phyloP scores from a whole-genome alignment of 2,113 vertebrate species.

The Oryzias javanicus region DNA sequence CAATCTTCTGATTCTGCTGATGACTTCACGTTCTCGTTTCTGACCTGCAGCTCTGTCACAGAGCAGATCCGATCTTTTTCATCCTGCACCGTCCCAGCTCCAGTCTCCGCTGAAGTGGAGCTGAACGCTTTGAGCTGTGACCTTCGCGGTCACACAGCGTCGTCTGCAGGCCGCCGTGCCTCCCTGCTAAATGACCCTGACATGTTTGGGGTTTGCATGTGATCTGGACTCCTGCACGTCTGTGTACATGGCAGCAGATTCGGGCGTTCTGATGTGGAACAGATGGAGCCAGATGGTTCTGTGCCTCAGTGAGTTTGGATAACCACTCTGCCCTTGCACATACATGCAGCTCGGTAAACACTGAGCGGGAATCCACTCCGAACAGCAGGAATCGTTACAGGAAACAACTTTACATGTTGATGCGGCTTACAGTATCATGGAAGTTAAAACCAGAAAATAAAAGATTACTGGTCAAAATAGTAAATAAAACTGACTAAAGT shows the following conservation, averaged over 20 bases:
- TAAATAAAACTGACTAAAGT: too few relatives aligned
- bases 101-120: background rate
- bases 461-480: too few relatives aligned
- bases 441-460: too few relatives aligned
- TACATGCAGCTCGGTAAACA: background rate
- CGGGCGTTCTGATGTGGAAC: slow-evolving; percentile 27
- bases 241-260: slow-evolving; percentile 33
- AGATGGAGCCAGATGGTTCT: slow-evolving; percentile 43
- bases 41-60: too few relatives aligned
- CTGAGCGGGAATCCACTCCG: background rate
- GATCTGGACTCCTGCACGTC: slow-evolving; percentile 28
- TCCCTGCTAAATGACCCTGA: slow-evolving; percentile 31
- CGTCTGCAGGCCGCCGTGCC: slow-evolving; percentile 6
- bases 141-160: slow-evolving; percentile 22
- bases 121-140: background rate
- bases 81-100: background rate
- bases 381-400: too few relatives aligned
- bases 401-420: too few relatives aligned
- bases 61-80: too few relatives aligned
- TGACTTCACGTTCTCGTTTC: too few relatives aligned
- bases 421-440: too few relatives aligned
- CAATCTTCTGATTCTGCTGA: too few relatives aligned
- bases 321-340: slow-evolving; percentile 6
- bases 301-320: slow-evolving; percentile 23
- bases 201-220: slow-evolving; percentile 26